phyloP scores from a whole-genome alignment of 2,888 invertebrate species.

The Heliconius charithonia region DNA sequence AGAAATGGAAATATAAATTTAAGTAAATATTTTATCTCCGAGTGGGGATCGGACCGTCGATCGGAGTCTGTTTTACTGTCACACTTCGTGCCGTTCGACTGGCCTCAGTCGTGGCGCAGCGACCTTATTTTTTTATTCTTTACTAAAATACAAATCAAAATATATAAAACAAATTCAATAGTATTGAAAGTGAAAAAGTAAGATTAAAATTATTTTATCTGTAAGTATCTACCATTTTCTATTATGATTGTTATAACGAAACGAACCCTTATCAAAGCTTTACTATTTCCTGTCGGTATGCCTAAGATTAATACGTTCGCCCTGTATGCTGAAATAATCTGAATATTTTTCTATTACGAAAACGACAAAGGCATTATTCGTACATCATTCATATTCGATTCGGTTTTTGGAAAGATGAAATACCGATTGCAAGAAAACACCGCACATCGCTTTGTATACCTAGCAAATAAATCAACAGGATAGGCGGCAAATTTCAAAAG shows the following conservation, averaged over 20 bases:
- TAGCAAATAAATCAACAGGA: constrained; percentile 74
- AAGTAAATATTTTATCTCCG: too few relatives aligned
- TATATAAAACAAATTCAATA: background rate
- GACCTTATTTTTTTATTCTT: background rate
- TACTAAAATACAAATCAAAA: background rate
- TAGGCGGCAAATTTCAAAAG: constrained; percentile 79
- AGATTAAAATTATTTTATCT: background rate
- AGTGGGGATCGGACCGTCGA: too few relatives aligned
- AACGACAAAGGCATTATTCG: constrained; percentile 38
- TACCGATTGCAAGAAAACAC: constrained; percentile 55
- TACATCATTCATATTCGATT: constrained; percentile 43
- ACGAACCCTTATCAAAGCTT: background rate
- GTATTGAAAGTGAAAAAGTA: background rate
- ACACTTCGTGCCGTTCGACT: too few relatives aligned
- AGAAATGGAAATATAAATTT: too few relatives aligned
- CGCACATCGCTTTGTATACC: constrained; percentile 69
- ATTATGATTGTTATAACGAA: background rate
- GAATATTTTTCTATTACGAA: constrained; percentile 37
- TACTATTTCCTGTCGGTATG: constrained; percentile 6
- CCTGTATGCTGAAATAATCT: constrained; percentile 26
- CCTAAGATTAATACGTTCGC: constrained; percentile 21
- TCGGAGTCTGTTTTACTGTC: too few relatives aligned
- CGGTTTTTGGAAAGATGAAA: constrained; percentile 42
- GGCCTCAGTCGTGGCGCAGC: too few relatives aligned
- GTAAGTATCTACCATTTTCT: background rate